Evolutionary conservation across 1,140 invertebrate species (phyloP).

Genomic region (Ceratosolen solmsi): DNA sequence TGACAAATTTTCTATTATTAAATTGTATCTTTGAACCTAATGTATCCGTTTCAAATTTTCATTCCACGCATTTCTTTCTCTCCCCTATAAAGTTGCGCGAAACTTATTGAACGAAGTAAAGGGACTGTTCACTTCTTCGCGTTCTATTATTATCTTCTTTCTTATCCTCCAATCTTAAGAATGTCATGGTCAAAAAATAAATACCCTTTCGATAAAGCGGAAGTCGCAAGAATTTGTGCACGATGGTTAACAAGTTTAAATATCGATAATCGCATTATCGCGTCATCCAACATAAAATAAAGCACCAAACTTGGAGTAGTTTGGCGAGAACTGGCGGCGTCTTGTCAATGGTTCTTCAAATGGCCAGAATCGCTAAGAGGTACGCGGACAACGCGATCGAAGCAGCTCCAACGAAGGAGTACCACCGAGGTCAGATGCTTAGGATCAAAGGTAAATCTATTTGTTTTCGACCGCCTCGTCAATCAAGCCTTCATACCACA

Average conservation of each 20-base stretch:
- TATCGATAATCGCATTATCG: neutral
- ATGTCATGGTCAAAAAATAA: conserved; percentile 72
- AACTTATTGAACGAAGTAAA: conserved; percentile 19
- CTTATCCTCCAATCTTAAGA: conserved; percentile 18
- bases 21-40: conserved; percentile 28
- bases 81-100: conserved; percentile 24
- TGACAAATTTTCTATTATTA: conserved; percentile 21
- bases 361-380: neutral
- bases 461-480: neutral
- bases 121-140: neutral
- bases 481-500: neutral
- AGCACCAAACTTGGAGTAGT: no score
- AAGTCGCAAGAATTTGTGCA: conserved; percentile 6
- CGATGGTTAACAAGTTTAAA: neutral
- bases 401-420: neutral
- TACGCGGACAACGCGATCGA: neutral
- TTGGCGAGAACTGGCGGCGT: no score
- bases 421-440: neutral
- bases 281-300: no score
- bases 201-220: conserved; percentile 57
- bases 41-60: conserved; percentile 14
- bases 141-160: neutral
- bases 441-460: neutral
- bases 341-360: neutral
- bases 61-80: conserved; percentile 16